These are phyloP conservation scores for Anarrhichthys ocellatus DNA, from an alignment of 2,113 vertebrate species.

Conservation along the genomic window DNA sequence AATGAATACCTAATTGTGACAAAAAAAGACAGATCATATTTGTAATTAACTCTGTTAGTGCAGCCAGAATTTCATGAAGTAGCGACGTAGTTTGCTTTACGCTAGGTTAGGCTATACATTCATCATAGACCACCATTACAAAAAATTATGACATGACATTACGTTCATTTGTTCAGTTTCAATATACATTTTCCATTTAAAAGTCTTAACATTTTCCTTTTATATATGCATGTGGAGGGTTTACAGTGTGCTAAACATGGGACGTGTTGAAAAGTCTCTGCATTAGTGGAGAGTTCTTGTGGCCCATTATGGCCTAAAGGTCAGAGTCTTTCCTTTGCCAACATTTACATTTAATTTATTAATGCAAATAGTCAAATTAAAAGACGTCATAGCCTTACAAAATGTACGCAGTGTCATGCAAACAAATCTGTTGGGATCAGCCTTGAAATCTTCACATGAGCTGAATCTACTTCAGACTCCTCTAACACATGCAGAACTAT, in stretches of 20 bases:
- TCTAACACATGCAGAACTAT: conserved; percentile 25
- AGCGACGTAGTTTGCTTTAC: not conserved
- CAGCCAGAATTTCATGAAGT: not conserved
- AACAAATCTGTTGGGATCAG: conserved; percentile 15
- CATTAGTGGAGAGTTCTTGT: not conserved
- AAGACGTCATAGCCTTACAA: not conserved
- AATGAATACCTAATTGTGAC: not conserved
- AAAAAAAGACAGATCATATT: not conserved
- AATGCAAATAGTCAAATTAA: not conserved
- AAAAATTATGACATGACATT: not conserved
- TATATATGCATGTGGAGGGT: not conserved
- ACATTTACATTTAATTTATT: not conserved
- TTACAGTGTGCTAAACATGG: not conserved
- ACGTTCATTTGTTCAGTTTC: not conserved
- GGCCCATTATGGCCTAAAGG: not conserved
- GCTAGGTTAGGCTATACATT: not conserved
- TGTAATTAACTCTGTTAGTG: not conserved
- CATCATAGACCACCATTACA: not conserved
- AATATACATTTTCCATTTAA: not conserved
- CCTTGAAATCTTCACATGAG: conserved; percentile 26
- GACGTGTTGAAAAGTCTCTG: not conserved
- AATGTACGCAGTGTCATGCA: not conserved
- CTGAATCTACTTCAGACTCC: not conserved
- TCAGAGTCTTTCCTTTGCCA: not conserved
- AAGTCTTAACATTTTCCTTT: not conserved